A percentile compares a stretch with the other conserved stretches of the same genome.
phyloP scores from a whole-genome alignment of 2,797 vertebrate species.

The Pelodytes ibericus region DNA sequence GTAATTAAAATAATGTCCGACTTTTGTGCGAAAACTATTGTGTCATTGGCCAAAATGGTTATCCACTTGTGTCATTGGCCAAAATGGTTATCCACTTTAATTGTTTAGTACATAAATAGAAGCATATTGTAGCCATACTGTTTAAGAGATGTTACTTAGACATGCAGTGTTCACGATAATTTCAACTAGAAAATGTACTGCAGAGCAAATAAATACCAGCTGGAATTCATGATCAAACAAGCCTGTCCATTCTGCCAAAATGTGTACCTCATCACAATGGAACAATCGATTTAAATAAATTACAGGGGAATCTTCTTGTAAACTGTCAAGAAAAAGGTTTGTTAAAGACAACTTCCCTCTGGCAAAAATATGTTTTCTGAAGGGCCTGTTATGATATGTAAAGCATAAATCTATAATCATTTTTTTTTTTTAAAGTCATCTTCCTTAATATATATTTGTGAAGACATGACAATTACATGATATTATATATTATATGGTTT shows the following conservation, averaged over 20 bases:
- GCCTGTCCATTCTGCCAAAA: slow-evolving; percentile 27
- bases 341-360: background rate
- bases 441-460: too few species aligned
- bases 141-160: slow-evolving; percentile 34
- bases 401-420: background rate
- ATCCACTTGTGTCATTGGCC: too few species aligned
- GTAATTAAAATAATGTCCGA: too few species aligned
- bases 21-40: too few species aligned
- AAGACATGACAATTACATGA: too few species aligned
- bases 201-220: slow-evolving; percentile 47
- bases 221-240: slow-evolving; percentile 44
- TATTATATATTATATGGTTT: too few species aligned
- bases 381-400: background rate
- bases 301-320: slow-evolving; percentile 18
- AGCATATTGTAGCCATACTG: slow-evolving; percentile 28
- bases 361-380: background rate
- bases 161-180: slow-evolving; percentile 17
- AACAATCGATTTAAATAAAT: slow-evolving; percentile 32
- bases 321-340: slow-evolving; percentile 2
- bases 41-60: too few species aligned
- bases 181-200: slow-evolving; percentile 20
- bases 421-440: too few species aligned
- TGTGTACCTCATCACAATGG: slow-evolving; percentile 20
- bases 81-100: too few species aligned
- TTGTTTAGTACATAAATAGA: slow-evolving; percentile 27